Conservation (phyloP, 2,888 invertebrate genomes). For the Lobophora halterata region DNA sequence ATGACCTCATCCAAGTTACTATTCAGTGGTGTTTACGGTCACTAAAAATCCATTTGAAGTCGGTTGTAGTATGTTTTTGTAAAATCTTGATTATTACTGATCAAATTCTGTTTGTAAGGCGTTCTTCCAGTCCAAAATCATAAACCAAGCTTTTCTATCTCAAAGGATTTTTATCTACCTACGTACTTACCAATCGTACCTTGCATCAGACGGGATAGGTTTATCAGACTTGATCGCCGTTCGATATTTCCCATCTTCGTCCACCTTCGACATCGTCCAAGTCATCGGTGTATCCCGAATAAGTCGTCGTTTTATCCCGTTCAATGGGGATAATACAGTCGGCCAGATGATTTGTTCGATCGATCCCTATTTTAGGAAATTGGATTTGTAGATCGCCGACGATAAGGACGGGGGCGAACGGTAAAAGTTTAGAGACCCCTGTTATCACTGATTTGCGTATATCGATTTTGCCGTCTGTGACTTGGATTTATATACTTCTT, state of each 20-base stretch:
- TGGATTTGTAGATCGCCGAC: conserved; percentile 80
- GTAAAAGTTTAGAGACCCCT: conserved; percentile 63
- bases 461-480: conserved; percentile 61
- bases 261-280: no score
- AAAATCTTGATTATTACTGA: no score
- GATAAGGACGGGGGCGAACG: conserved; percentile 61
- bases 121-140: no score
- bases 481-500: conserved; percentile 54
- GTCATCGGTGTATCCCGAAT: no score
- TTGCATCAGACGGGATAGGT: conserved; percentile 20
- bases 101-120: no score
- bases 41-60: no score
- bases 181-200: conserved; percentile 13
- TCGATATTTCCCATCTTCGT: conserved; percentile 33
- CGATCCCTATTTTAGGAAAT: conserved; percentile 81
- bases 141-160: conserved; percentile 2
- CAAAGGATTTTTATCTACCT: conserved; percentile 1
- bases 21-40: no score
- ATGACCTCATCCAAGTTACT: no score
- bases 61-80: no score
- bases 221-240: conserved; percentile 23
- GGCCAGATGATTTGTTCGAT: conserved; percentile 79
- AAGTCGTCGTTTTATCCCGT: conserved; percentile 46
- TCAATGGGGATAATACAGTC: conserved; percentile 42
- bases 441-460: conserved; percentile 78